Evolutionary conservation across 2,797 vertebrate genomes (phyloP).

Genomic region (Acanthopagrus latus): DNA sequence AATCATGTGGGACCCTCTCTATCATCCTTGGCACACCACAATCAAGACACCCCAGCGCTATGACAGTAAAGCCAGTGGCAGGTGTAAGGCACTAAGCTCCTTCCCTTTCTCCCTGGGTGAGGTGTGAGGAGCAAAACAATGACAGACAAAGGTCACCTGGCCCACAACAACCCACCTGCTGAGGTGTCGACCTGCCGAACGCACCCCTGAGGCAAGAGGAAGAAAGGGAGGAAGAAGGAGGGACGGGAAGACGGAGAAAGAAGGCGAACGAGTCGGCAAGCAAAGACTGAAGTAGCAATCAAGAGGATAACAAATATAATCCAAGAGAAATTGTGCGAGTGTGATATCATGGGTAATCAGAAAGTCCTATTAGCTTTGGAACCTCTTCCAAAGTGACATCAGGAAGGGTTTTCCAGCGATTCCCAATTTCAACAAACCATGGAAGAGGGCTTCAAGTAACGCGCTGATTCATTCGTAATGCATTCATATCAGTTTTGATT

Average conservation of each 20-base stretch:
- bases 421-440: background rate
- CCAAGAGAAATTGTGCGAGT: background rate
- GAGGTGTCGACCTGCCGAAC: constrained; percentile 78
- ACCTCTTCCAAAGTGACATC: constrained; percentile 2
- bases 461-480: background rate
- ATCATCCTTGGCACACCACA: constrained; percentile 49
- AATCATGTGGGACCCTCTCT: constrained; percentile 36
- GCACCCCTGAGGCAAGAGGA: constrained; percentile 66
- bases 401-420: background rate
- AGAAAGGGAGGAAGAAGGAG: constrained; percentile 26
- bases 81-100: constrained; percentile 79
- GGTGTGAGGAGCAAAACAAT: constrained; percentile 83
- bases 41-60: constrained; percentile 27
- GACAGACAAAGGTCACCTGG: constrained; percentile 83
- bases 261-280: constrained; percentile 6
- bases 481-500: background rate
- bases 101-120: constrained; percentile 80
- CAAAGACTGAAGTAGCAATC: background rate
- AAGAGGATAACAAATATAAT: background rate
- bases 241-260: background rate
- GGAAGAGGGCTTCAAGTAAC: background rate
- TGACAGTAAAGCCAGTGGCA: constrained; percentile 69
- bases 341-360: background rate
- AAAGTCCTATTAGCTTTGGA: background rate
- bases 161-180: constrained; percentile 67